Evolutionary conservation across 2,888 invertebrate genomes (phyloP).

Genomic region (Thalpophila matura): DNA sequence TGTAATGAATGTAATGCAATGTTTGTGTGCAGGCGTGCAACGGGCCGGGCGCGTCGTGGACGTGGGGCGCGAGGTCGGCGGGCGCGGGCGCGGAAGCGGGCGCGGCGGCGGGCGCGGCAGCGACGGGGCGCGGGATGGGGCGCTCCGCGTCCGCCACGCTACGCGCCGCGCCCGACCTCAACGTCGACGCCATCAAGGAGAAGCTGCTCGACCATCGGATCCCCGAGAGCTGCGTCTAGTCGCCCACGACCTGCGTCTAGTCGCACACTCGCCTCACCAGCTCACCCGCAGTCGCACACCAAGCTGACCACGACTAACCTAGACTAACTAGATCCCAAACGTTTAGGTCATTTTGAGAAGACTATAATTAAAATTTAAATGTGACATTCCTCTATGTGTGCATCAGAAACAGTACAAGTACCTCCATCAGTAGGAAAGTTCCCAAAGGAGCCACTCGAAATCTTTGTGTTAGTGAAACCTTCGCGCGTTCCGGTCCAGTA

Average conservation of each 20-base stretch:
- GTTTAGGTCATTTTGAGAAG: too few relatives aligned
- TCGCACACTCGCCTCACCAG: too few relatives aligned
- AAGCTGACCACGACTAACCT: too few relatives aligned
- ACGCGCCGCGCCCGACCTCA: slow-evolving; percentile 89
- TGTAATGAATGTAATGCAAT: background rate
- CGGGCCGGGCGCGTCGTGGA: slow-evolving; percentile 89
- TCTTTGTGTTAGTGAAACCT: slow-evolving; percentile 16
- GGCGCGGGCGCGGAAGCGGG: slow-evolving; percentile 77
- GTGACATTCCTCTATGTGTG: slow-evolving; percentile 14
- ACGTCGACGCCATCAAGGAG: slow-evolving; percentile 96
- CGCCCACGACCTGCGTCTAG: slow-evolving; percentile 1
- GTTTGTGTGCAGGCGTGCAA: slow-evolving; percentile 84
- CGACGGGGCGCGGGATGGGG: slow-evolving; percentile 69
- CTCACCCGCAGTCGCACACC: too few relatives aligned
- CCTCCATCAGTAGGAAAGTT: background rate
- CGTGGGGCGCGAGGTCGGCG: slow-evolving; percentile 88
- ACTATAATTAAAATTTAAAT: slow-evolving; percentile 7
- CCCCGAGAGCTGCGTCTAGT: slow-evolving; percentile 97
- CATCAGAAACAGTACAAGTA: background rate
- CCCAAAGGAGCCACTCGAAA: background rate
- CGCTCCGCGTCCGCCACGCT: slow-evolving; percentile 89
- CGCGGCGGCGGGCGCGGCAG: slow-evolving; percentile 79
- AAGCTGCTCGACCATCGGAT: slow-evolving; percentile 96
- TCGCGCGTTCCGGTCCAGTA: background rate
- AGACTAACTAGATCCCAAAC: too few relatives aligned